Percentiles rank a stretch among this genome's conserved stretches.
Evolutionary conservation across 2,888 invertebrate species (phyloP).

Genomic region (Drosophila mimica): DNA sequence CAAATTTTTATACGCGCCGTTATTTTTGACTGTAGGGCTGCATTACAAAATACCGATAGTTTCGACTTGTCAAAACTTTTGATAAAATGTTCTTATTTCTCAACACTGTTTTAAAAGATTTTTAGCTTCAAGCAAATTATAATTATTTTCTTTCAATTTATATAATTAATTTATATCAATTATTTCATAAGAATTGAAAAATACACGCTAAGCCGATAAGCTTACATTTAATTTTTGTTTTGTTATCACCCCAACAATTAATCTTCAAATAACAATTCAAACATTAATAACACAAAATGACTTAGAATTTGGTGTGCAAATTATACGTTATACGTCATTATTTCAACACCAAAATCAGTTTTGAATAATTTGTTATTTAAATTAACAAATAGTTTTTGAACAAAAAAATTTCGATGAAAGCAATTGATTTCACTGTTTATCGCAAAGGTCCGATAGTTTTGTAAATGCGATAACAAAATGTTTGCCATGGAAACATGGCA

Average conservation of each 20-base stretch:
- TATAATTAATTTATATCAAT: no score
- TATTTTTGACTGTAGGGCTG: conserved; percentile 61
- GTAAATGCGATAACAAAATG: conserved; percentile 49
- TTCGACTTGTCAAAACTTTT: not conserved
- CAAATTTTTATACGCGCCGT: conserved; percentile 59
- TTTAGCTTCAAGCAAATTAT: not conserved
- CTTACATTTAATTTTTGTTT: not conserved
- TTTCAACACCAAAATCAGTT: not conserved
- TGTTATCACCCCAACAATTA: not conserved
- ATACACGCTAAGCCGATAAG: not conserved
- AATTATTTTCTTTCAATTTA: not conserved
- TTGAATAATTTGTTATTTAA: not conserved
- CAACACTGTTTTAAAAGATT: conserved; percentile 11
- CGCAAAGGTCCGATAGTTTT: conserved; percentile 36
- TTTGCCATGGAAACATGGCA: conserved; percentile 57
- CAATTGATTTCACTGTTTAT: conserved; percentile 10
- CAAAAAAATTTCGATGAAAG: no score
- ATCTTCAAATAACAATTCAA: not conserved
- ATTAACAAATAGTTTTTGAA: not conserved
- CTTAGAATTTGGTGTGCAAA: not conserved
- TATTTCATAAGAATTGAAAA: not conserved
- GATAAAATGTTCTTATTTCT: not conserved
- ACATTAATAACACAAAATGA: not conserved
- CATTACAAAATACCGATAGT: conserved; percentile 10
- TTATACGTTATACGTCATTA: not conserved